Base-by-base conservation (phyloP, 2,113 vertebrate species). In the Xiphorhynchus elegans region DNA sequence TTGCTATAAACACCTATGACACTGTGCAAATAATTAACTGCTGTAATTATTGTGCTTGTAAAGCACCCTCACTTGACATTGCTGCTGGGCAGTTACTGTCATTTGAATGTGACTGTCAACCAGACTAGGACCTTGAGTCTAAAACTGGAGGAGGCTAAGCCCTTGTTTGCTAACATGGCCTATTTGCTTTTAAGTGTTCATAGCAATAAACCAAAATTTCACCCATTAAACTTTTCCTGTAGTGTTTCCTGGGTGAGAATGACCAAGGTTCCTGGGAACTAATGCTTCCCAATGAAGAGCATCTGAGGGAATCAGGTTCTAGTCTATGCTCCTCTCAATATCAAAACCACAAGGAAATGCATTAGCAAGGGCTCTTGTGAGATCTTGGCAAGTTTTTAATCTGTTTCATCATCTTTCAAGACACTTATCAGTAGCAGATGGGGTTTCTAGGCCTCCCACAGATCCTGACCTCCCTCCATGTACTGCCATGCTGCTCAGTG, bases 1-100 rank as follows among this genome's bases (percentile, higher is more conserved):
- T 90, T 92, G 59, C 87, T 70, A 5, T 35, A 58, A 82, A 92
- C 85, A 95, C 89, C 92, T 93, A 66, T 69, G 95, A 46, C 87
- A 79, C 73, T 64, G 49, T 70, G 68, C 63, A 92, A 77, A 94
- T 92, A 95, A 97, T 94, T 90, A 96, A 94, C 79, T 69, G 62
- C 66, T 94, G 66, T 83, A 90, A 92, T 94, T 94, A 87, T 37
- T 0, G 10, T 82, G 70, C 40, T 69, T 50, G 28, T 77, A 69
- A 91, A 87, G 44, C 50, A 72, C 23, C 9, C 11, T 82, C 16
- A 10, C 29, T 90, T 89, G 87, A 87, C 92, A 78, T 90, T 97
- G 92, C 95, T 95, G 14, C 4, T 25, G 55, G 95, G 80, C 23
- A 82, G 23, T 53, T 75, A 18, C n/a, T 69, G 33, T 64, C 26